Percentiles rank a stretch among this genome's conserved stretches.
Conservation (phyloP, 2,113 vertebrate species). For the Paramisgurnus dabryanus region DNA sequence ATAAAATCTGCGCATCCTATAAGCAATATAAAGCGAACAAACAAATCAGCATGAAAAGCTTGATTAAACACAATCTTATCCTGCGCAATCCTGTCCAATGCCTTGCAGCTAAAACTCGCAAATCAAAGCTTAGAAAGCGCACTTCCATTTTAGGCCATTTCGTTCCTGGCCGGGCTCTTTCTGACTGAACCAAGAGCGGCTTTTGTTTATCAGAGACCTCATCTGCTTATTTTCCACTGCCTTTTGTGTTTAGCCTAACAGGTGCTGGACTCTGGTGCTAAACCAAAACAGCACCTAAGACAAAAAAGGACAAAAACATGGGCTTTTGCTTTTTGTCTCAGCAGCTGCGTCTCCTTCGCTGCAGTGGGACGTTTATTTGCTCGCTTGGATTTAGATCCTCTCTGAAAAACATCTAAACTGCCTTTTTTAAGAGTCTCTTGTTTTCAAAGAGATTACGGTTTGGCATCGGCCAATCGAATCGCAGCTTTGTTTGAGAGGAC, state of each 20-base stretch:
- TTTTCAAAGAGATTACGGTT: constrained; percentile 46
- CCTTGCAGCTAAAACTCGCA: constrained; percentile 12
- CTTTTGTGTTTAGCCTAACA: constrained; percentile 52
- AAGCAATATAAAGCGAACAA: not conserved
- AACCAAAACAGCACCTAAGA: constrained; percentile 3
- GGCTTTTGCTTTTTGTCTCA: constrained; percentile 35
- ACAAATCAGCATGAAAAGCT: not conserved
- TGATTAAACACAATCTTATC: constrained; percentile 10
- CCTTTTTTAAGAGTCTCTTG: constrained; percentile 36
- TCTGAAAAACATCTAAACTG: constrained; percentile 40
- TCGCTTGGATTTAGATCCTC: constrained; percentile 43
- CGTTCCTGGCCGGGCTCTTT: constrained; percentile 11
- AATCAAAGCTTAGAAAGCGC: constrained; percentile 4
- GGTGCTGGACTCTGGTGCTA: constrained; percentile 37
- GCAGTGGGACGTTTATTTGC: constrained; percentile 11
- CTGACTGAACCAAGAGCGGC: constrained; percentile 33
- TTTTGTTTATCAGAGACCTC: constrained; percentile 52
- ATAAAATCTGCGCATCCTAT: too few species aligned
- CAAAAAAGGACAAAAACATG: constrained; percentile 26
- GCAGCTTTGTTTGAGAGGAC: constrained; percentile 36
- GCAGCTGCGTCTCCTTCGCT: constrained; percentile 49
- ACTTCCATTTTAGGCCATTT: constrained; percentile 52
- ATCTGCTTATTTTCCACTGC: constrained; percentile 49
- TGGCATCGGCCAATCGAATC: constrained; percentile 42
- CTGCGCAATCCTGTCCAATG: not conserved